These are phyloP conservation scores for Desmodus rotundus DNA, from an alignment of 2,113 vertebrate species.

Conservation along the genomic window DNA sequence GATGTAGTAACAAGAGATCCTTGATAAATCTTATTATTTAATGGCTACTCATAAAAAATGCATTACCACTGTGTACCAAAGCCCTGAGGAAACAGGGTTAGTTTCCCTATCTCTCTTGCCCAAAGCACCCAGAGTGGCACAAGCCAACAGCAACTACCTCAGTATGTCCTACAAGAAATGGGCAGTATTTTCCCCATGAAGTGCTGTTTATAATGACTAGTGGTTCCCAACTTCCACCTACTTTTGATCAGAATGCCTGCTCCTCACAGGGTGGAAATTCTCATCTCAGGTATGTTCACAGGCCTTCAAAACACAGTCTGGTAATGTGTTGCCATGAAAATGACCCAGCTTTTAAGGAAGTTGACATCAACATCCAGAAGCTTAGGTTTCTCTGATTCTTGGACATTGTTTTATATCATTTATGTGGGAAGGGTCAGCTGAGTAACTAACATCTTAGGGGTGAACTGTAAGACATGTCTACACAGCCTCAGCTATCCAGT, in stretches of 20 bases:
- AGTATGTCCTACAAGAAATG: background rate
- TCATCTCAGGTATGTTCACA: background rate
- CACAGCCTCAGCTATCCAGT: background rate
- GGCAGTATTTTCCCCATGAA: background rate
- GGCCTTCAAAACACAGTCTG: background rate
- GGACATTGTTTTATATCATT: background rate
- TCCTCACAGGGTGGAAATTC: background rate
- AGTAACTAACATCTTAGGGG: background rate
- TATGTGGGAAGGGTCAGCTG: background rate
- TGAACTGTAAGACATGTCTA: background rate
- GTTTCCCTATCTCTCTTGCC: background rate
- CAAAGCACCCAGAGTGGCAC: background rate
- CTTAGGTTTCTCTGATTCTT: background rate
- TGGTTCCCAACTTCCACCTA: background rate
- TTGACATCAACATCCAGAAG: background rate
- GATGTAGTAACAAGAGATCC: fast-evolving
- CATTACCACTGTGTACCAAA: background rate
- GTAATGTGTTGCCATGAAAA: background rate
- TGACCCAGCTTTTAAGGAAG: background rate
- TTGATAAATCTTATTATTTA: background rate
- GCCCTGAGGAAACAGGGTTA: background rate
- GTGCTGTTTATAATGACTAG: background rate
- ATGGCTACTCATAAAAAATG: background rate
- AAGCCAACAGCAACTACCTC: background rate
- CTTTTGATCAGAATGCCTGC: background rate